Evolutionary conservation across 2,888 invertebrate genomes (phyloP).

Genomic region (Diaprepes abbreviatus): DNA sequence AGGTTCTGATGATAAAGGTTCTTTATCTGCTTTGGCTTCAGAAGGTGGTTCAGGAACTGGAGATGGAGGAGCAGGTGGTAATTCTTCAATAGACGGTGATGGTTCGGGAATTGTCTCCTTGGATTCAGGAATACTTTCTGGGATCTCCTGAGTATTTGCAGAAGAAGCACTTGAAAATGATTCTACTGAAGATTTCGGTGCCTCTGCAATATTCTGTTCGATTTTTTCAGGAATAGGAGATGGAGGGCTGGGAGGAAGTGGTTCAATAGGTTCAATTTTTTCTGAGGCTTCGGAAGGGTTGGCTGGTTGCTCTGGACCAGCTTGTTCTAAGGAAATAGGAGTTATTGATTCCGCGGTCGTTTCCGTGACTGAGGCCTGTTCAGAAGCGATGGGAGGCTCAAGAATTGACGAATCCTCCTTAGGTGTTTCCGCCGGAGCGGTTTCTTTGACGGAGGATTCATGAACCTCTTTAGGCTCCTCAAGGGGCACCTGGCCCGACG

Average conservation of each 20-base stretch:
- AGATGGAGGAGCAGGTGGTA: slow-evolving; percentile 37
- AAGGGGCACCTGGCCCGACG: slow-evolving; percentile 44
- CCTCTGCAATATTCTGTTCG: slow-evolving; percentile 21
- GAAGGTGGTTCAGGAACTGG: slow-evolving; percentile 17
- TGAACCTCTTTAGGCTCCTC: slow-evolving; percentile 32
- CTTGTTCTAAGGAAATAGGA: slow-evolving; percentile 8
- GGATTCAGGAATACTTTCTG: slow-evolving; percentile 16
- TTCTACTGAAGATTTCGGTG: slow-evolving; percentile 3
- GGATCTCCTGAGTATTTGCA: neutral
- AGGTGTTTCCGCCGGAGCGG: neutral
- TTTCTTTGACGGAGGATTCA: slow-evolving; percentile 16
- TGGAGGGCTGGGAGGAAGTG: slow-evolving; percentile 18
- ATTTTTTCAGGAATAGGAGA: slow-evolving; percentile 5
- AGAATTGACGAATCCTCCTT: slow-evolving; percentile 23
- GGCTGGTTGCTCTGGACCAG: neutral
- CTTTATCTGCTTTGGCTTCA: slow-evolving; percentile 14
- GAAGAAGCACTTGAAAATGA: slow-evolving; percentile 18
- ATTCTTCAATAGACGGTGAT: slow-evolving; percentile 29
- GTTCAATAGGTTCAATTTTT: neutral
- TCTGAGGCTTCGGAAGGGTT: neutral
- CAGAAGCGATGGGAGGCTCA: slow-evolving; percentile 29
- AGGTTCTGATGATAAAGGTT: slow-evolving; percentile 1
- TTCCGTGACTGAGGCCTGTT: slow-evolving; percentile 38
- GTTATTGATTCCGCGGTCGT: slow-evolving; percentile 27
- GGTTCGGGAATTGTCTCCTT: slow-evolving; percentile 18